Conservation (phyloP, 2,888 invertebrate genomes). For the Lissonota sp. region DNA sequence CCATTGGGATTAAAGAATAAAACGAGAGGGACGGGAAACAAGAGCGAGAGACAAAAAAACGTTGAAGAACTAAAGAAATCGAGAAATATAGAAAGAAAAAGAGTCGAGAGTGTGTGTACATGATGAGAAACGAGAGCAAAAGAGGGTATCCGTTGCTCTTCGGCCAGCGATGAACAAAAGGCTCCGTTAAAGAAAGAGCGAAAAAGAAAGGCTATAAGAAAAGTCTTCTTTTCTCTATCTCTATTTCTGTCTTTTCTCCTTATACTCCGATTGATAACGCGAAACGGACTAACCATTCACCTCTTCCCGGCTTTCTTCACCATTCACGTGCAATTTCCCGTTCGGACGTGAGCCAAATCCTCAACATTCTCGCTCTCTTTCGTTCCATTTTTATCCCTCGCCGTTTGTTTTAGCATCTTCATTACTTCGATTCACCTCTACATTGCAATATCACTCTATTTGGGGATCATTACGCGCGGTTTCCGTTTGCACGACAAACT, state of each 20-base stretch:
- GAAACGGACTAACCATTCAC: slow-evolving; percentile 52
- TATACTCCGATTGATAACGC: slow-evolving; percentile 61
- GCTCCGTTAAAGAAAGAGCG: slow-evolving; percentile 6
- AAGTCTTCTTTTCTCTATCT: slow-evolving; percentile 22
- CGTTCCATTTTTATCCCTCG: neutral
- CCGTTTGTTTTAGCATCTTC: slow-evolving; percentile 47
- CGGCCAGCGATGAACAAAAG: slow-evolving; percentile 50
- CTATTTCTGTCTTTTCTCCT: slow-evolving; percentile 3
- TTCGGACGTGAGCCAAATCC: slow-evolving; percentile 63
- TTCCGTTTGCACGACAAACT: neutral
- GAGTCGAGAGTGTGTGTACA: neutral
- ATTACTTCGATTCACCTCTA: slow-evolving; percentile 19
- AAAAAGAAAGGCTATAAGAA: slow-evolving; percentile 49
- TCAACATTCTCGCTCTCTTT: slow-evolving; percentile 27
- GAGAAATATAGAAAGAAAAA: slow-evolving; percentile 3
- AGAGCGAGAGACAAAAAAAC: slow-evolving; percentile 11
- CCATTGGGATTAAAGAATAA: slow-evolving; percentile 14
- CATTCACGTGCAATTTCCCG: slow-evolving; percentile 55
- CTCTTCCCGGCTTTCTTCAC: slow-evolving; percentile 38
- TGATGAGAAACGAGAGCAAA: slow-evolving; percentile 1
- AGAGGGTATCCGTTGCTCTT: slow-evolving; percentile 33
- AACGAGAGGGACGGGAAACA: slow-evolving; percentile 9
- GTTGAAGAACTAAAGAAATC: slow-evolving; percentile 6
- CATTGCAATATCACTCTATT: slow-evolving; percentile 32
- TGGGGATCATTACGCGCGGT: slow-evolving; percentile 37